phyloP scores from a whole-genome alignment of 2,888 invertebrate genomes.

The Strigamia maritima region DNA sequence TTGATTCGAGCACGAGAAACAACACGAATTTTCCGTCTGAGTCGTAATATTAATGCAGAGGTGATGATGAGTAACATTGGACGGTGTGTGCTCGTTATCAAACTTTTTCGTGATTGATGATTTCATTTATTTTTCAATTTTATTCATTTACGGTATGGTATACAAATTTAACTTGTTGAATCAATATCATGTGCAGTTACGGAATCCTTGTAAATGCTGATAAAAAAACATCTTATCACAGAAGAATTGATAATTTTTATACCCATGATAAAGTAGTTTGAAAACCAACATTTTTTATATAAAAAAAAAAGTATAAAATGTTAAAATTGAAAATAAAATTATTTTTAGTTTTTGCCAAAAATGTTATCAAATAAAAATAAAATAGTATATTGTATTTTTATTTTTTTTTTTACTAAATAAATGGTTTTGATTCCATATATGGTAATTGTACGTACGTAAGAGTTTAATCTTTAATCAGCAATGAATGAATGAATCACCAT shows the following conservation, averaged over 20 bases:
- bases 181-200: conserved; percentile 3
- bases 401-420: too few species aligned
- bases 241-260: neutral
- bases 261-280: neutral
- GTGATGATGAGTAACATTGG: conserved; percentile 35
- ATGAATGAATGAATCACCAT: neutral
- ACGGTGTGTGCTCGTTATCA: conserved; percentile 33
- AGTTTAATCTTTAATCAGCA: too few species aligned
- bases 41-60: neutral
- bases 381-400: too few species aligned
- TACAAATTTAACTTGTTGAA: neutral
- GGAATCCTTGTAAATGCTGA: neutral
- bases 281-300: neutral
- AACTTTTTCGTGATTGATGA: conserved; percentile 35
- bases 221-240: neutral
- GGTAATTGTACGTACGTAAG: too few species aligned
- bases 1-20: conserved; percentile 29
- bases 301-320: neutral
- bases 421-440: too few species aligned
- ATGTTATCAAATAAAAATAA: too few species aligned
- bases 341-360: too few species aligned
- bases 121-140: neutral
- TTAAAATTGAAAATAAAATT: too few species aligned
- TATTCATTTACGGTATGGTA: neutral
- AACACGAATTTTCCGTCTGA: neutral